Conservation (phyloP, 2,113 vertebrate species). For the Neolamprologus tretocephalus region DNA sequence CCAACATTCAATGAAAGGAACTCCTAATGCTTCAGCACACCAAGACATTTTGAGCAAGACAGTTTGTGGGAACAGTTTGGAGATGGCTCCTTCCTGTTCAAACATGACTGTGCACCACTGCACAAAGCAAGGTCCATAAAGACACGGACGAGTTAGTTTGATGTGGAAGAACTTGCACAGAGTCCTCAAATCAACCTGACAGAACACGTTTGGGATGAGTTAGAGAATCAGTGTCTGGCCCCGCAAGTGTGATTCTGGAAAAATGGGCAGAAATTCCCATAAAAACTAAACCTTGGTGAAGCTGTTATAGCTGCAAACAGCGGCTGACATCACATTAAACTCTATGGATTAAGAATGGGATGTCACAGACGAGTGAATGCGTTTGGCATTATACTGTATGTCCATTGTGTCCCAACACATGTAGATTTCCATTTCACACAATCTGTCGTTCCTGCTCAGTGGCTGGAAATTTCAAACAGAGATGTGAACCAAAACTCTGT, state of each 20-base stretch:
- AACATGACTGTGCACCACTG: not conserved
- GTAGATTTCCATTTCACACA: not conserved
- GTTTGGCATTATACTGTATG: not conserved
- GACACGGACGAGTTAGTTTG: not conserved
- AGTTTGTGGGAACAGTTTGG: not conserved
- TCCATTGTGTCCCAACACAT: not conserved
- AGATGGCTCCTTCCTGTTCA: not conserved
- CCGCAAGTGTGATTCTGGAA: rapidly evolving
- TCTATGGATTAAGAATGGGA: not conserved
- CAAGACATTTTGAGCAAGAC: not conserved
- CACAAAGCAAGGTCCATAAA: not conserved
- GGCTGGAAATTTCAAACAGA: not conserved
- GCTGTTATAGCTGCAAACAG: not conserved
- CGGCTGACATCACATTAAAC: not conserved
- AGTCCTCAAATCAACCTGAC: not conserved
- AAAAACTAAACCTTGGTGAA: not conserved
- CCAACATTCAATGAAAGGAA: not conserved
- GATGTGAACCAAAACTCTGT: not conserved
- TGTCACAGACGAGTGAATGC: not conserved
- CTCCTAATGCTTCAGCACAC: not conserved
- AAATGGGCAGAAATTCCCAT: not conserved
- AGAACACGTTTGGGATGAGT: rapidly evolving
- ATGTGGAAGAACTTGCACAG: not conserved
- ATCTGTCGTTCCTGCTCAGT: not conserved
- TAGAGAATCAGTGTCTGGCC: not conserved